phyloP scores from a whole-genome alignment of 1,140 invertebrate genomes.

The Drosophila neocordata region DNA sequence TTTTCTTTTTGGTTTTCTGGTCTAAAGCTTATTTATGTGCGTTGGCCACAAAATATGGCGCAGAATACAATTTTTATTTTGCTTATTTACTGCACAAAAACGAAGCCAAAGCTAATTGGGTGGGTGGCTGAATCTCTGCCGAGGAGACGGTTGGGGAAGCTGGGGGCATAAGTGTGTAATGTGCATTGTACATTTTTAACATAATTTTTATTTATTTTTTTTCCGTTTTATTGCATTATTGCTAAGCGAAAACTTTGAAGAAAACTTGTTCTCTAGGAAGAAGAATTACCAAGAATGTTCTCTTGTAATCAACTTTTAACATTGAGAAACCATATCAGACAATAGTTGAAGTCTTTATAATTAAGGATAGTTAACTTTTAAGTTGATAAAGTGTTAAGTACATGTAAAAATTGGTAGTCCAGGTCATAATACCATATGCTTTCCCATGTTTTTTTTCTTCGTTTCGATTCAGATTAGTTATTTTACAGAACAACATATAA shows the following conservation, averaged over 20 bases:
- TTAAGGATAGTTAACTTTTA: constrained; percentile 9
- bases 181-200: constrained; percentile 49
- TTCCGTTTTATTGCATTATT: constrained; percentile 27
- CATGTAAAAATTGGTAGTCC: no score
- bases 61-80: constrained; percentile 37
- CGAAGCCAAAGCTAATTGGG: constrained; percentile 54
- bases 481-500: no score
- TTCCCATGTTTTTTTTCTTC: no score
- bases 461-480: no score
- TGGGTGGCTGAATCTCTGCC: constrained; percentile 1
- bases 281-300: background rate
- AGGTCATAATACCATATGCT: no score
- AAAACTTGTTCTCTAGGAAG: background rate
- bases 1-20: constrained; percentile 61
- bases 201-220: constrained; percentile 27
- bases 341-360: constrained; percentile 22
- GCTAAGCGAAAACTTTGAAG: constrained; percentile 11
- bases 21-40: constrained; percentile 77
- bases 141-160: background rate
- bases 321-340: constrained; percentile 24
- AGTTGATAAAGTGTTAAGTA: background rate
- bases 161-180: constrained; percentile 10
- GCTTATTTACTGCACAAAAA: constrained; percentile 50
- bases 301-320: constrained; percentile 10
- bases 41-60: constrained; percentile 76